phyloP scores from a whole-genome alignment of 1,140 invertebrate genomes.

The Ganaspis sp. region DNA sequence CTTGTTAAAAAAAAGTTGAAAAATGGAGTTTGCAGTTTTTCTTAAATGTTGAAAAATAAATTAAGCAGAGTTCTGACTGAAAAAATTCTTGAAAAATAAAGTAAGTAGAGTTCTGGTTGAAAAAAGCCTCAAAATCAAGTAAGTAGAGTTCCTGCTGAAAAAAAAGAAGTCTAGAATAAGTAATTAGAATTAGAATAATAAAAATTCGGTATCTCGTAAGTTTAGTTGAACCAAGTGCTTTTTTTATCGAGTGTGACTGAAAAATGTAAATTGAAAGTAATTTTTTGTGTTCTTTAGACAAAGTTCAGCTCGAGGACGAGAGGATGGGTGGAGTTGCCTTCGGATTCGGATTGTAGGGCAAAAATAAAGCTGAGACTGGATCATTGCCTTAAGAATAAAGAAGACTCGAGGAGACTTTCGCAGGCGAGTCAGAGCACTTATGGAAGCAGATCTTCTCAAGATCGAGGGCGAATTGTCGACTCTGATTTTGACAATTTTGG shows the following conservation, averaged over 20 bases:
- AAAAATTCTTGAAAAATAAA: no score
- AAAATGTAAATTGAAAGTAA: conserved; percentile 42
- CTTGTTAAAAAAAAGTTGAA: no score
- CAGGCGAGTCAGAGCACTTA: conserved; percentile 57
- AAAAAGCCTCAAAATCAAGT: no score
- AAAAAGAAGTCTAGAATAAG: no score
- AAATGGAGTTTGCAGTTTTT: no score
- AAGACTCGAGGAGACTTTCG: conserved; percentile 70
- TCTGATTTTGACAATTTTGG: background rate
- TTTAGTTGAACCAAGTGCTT: background rate
- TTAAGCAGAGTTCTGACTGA: no score
- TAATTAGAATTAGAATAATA: background rate
- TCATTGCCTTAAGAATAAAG: conserved; percentile 76
- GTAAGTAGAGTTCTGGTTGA: no score
- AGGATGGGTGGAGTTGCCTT: conserved; percentile 81
- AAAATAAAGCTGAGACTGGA: conserved; percentile 80
- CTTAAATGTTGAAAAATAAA: no score
- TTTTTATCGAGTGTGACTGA: background rate
- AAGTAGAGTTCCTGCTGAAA: no score
- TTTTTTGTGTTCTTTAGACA: conserved; percentile 75
- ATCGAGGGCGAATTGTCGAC: conserved; percentile 33
- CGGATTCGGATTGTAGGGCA: conserved; percentile 77
- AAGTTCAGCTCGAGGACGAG: conserved; percentile 85
- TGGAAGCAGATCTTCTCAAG: conserved; percentile 45
- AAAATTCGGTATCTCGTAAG: background rate